Conservation (phyloP, 2,888 invertebrate species). For the Coremacera marginata region DNA sequence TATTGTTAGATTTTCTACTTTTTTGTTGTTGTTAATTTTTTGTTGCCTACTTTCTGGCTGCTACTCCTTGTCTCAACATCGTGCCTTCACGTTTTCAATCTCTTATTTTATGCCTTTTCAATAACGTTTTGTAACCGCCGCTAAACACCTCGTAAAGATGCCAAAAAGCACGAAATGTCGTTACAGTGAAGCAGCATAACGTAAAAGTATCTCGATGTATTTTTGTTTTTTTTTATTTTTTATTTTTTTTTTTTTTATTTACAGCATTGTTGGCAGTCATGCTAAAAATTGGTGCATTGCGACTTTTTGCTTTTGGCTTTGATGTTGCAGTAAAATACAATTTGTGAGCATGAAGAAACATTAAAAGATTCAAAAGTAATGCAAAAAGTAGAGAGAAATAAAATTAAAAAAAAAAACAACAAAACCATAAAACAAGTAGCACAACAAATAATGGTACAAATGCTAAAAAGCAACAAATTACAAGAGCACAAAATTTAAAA, state of each 20-base stretch:
- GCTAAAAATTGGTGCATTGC: constrained; percentile 45
- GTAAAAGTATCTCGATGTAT: neutral
- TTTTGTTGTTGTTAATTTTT: neutral
- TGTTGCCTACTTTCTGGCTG: neutral
- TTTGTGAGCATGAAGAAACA: neutral
- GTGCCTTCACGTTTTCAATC: constrained; percentile 7
- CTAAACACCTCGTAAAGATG: constrained; percentile 25
- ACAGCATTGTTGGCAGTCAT: constrained; percentile 31
- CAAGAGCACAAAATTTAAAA: constrained; percentile 32
- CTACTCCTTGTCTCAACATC: neutral
- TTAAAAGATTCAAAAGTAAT: constrained; percentile 41
- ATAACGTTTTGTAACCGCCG: neutral
- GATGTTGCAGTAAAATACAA: constrained; percentile 33
- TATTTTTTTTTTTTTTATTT: neutral
- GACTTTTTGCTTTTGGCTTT: constrained; percentile 43
- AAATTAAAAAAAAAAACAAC: neutral
- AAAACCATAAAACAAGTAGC: neutral
- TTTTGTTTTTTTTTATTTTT: neutral
- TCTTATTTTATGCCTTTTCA: constrained; percentile 17
- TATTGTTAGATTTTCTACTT: neutral
- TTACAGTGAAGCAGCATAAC: neutral
- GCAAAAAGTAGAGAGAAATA: constrained; percentile 27
- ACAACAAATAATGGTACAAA: neutral
- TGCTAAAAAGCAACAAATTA: neutral
- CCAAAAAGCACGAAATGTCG: constrained; percentile 22